Percentiles rank a stretch among this genome's conserved stretches.
These are phyloP conservation scores for Phyllostomus hastatus DNA, from an alignment of 2,113 vertebrate species.

Conservation along the genomic window DNA sequence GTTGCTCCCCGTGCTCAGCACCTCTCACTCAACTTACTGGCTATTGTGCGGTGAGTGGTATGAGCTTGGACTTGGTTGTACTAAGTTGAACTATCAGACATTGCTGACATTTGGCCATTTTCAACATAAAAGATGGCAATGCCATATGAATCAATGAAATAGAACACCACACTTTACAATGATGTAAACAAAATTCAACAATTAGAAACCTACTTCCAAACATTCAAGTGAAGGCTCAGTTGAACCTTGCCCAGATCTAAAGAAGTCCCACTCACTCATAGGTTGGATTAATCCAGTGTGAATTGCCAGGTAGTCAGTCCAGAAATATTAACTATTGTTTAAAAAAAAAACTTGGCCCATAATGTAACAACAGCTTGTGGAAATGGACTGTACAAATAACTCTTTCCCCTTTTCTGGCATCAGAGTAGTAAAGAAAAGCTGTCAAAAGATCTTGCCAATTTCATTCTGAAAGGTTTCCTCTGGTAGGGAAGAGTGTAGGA, in stretches of 20 bases:
- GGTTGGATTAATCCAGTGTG: not conserved
- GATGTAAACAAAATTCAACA: not conserved
- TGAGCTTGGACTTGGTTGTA: not conserved
- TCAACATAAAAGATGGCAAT: not conserved
- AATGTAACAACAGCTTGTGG: slow-evolving; percentile 42
- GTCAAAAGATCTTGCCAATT: slow-evolving; percentile 47
- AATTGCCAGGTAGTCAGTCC: slow-evolving; percentile 14
- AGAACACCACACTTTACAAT: not conserved
- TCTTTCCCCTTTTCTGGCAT: slow-evolving; percentile 50
- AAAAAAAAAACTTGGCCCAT: not conserved
- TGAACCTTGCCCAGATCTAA: not conserved
- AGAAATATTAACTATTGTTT: slow-evolving; percentile 40
- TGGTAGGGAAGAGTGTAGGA: not conserved
- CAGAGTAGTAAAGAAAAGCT: slow-evolving; percentile 42
- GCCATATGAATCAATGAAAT: not conserved
- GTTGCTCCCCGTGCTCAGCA: not conserved
- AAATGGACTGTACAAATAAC: slow-evolving; percentile 50
- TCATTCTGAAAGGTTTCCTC: not conserved
- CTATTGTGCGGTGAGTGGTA: not conserved
- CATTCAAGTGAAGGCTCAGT: not conserved
- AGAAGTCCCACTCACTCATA: not conserved
- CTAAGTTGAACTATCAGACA: not conserved
- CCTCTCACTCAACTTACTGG: not conserved
- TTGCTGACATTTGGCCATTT: not conserved
- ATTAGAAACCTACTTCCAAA: not conserved